Evolutionary conservation across 2,888 invertebrate species (phyloP), one percentile per base, ranked within the genome.

Genomic region (Dendrolimus houi): DNA sequence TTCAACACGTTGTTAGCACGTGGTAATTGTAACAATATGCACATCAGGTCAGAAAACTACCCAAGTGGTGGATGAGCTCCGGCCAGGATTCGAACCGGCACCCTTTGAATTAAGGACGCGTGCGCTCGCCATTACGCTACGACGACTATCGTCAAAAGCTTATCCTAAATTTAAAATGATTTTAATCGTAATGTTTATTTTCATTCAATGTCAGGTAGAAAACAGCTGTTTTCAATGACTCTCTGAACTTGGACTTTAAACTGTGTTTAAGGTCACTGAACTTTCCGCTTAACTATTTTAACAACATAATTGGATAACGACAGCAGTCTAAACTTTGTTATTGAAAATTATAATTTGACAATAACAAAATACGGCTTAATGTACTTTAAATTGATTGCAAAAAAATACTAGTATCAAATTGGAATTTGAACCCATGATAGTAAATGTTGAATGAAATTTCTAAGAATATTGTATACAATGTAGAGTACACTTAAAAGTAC

Each of bases 341-440:
- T 12, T 47, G 47, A 47, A 47, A 47, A 47, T 47, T 47, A 47
- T 47, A 29, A 53, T n/a, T 12, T 12, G 47, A 47, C 2, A 47
- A 57, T 13, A 8, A 17, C 52, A 52, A 52, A 12, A 29, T 29
- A 29, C 29, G 29, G 29, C 29, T 29, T 29, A 29, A 29, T 29
- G 29, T 29, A 29, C 52, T 57, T 55, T 53, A 58, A 58, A 56
- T 54, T 53, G 10, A 53, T 53, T 42, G 53, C 53, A 52, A 60
- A 29, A 17, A 29, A 29, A 29, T 29, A 29, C 29, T 29, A 29
- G 29, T 29, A 29, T 60, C 64, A 61, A 59, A 61, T 67, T 78
- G 77, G 77, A 79, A 66, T 80, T 79, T 78, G 77, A 77, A 74
- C 76, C 9, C 40, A 52, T 41, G 14, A 54, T 53, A 9, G 52